Base-by-base conservation (phyloP, 1,140 invertebrate genomes). In the Hetaerina americana region DNA sequence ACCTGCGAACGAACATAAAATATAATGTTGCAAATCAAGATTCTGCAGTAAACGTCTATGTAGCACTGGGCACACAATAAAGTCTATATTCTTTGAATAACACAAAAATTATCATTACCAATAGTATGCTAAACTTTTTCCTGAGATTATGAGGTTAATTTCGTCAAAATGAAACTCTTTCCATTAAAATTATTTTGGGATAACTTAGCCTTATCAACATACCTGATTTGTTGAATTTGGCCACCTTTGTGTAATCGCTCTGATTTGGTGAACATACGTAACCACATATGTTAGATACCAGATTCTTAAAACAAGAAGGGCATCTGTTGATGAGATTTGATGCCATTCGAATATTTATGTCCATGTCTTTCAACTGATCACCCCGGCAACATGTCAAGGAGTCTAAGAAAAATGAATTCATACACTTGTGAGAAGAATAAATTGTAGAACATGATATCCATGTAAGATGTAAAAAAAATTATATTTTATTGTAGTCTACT, bases 181-280 rank as follows among this genome's bases (percentile, higher is more conserved):
- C 2, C 2, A 5, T 57, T 5, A 6, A 40, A 6, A 40, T 6
- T 40, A 40, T 40, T 40, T 57, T 29, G 40, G 12, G 49, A 18
- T 28, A 27, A n/a, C 28, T 22, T 26, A 71, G 27, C 26, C 12
- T n/a, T 40, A 40, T 18, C 2, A 81, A 76, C 75, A 78, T 26
- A 78, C 49, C 27, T 74, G 73, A 1, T 70, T 29, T 70, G 0
- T 25, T 27, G 26, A 66, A 75, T 1, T 74, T 71, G 3, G 83
- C 79, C 0, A 82, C 77, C 1, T 78, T 78, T 12, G 85, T 73
- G 74, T 85, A 89, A 68, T 80, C 76, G 5, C 80, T 78, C 66
- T 89, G 87, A 71, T 87, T 82, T 0, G 84, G 80, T 0, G 81
- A 81, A 78, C 88, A 90, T n/a, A 83, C 86, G 76, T 88, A 81